Evolutionary conservation across 2,113 vertebrate species (phyloP), one percentile per base, ranked within the genome.

Genomic region (Trematocara zebra): DNA sequence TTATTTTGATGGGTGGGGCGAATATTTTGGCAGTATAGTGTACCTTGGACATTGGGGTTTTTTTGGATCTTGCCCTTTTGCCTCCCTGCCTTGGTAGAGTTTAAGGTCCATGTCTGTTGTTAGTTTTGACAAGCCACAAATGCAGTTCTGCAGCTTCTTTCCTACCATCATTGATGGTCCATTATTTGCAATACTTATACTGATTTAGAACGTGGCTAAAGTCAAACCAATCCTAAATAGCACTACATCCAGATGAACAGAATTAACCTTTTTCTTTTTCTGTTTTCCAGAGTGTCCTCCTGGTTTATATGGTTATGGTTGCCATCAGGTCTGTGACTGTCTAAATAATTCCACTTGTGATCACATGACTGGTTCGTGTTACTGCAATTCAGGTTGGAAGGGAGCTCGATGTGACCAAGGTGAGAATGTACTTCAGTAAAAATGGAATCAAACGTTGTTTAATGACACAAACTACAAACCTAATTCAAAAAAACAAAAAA

Each of bases 341-440:
- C 95, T 99, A 9, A 99, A 99, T 91, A 99, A 99, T 94, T 98
- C 98, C 78, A 99, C 98, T 23, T 99, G 99, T 37, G 98, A 99
- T 95, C 98, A 99, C 94, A 98, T 99, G 95, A 99, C 97, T 0
- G 99, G 99, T 5, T 98, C 98, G 0, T 99, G 99, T 85, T 99
- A 99, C 93, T 99, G 99, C 90, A 98, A 96, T 91, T 98, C 98
- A 1, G 98, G 98, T 78, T 99, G 99, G 99, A 99, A 98, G 82
- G 99, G 99, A 17, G 93, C 97, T n/a, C 97, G 98, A 28, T 99
- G 99, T 94, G 98, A 99, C 85, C 98, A 99, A 97, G 98, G 98
- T 99, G 94, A 92, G 40, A 12, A 61, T 7, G 15, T 2, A 54
- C 11, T 31, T 64, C 4, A 14, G 12, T n/a, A 6, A 76, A 44